A percentile compares a stretch with the other conserved stretches of the same genome.
phyloP scores from a whole-genome alignment of 2,113 vertebrate species.

The Chloebia gouldiae region DNA sequence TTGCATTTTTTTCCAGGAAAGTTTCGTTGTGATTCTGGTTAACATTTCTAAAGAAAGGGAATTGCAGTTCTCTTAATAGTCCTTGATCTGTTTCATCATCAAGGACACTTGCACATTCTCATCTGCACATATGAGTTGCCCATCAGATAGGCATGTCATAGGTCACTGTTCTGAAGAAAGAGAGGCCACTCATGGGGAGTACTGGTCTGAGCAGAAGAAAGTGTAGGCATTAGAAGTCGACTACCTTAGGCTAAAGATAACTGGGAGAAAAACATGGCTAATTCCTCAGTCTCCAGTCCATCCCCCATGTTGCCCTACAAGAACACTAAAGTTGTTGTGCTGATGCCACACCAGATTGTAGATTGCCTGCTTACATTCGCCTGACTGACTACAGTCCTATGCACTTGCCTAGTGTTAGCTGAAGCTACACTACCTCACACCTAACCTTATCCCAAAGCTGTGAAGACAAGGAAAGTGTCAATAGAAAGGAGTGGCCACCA shows the following conservation, averaged over 20 bases:
- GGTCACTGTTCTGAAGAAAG: neutral
- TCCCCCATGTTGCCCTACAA: neutral
- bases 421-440: neutral
- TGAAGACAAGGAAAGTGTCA: neutral
- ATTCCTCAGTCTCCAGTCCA: neutral
- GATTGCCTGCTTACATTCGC: neutral
- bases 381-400: neutral
- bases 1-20: neutral
- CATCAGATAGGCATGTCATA: neutral
- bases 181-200: rapidly evolving
- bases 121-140: neutral
- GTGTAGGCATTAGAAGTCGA: neutral
- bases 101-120: neutral
- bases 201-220: neutral
- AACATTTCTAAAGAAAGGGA: neutral
- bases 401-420: neutral
- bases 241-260: neutral
- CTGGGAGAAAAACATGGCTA: neutral
- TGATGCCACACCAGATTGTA: neutral
- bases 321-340: neutral
- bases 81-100: neutral
- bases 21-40: neutral
- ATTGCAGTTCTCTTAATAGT: neutral
- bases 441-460: neutral
- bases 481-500: neutral